phyloP scores from a whole-genome alignment of 1,140 invertebrate species.

The Megalopta genalis region DNA sequence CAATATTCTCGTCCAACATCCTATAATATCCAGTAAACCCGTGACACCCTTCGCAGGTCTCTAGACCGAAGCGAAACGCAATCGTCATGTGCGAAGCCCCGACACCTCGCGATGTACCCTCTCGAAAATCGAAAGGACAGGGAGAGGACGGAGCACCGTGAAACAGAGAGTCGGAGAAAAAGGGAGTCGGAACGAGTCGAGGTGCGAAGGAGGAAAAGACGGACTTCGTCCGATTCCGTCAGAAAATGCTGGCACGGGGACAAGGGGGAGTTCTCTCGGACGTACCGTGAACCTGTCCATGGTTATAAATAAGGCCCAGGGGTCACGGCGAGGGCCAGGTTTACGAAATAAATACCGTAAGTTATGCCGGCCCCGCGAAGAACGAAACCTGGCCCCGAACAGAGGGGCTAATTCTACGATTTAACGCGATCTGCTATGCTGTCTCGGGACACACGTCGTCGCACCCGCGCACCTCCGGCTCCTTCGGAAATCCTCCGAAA shows the following conservation, averaged over 20 bases:
- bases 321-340: conserved; percentile 69
- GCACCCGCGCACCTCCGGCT: conserved; percentile 23
- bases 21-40: no score
- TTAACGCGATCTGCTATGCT: conserved; percentile 69
- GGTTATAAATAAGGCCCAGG: conserved; percentile 72
- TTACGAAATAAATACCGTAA: conserved; percentile 74
- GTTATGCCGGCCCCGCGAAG: conserved; percentile 62
- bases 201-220: background rate
- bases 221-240: conserved; percentile 33
- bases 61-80: no score
- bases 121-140: no score
- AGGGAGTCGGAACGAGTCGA: background rate
- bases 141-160: no score
- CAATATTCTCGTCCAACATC: no score
- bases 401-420: conserved; percentile 70
- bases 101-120: no score
- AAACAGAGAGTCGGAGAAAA: no score
- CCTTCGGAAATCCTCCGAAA: conserved; percentile 39
- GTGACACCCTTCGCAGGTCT: no score
- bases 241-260: conserved; percentile 23
- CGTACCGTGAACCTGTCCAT: conserved; percentile 69
- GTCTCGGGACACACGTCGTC: conserved; percentile 42
- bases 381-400: conserved; percentile 33
- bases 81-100: no score
- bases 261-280: conserved; percentile 22